A percentile compares a stretch with the other conserved stretches of the same genome.
Conservation (phyloP, 2,113 vertebrate species). For the sheep (Ovis aries) region DNA sequence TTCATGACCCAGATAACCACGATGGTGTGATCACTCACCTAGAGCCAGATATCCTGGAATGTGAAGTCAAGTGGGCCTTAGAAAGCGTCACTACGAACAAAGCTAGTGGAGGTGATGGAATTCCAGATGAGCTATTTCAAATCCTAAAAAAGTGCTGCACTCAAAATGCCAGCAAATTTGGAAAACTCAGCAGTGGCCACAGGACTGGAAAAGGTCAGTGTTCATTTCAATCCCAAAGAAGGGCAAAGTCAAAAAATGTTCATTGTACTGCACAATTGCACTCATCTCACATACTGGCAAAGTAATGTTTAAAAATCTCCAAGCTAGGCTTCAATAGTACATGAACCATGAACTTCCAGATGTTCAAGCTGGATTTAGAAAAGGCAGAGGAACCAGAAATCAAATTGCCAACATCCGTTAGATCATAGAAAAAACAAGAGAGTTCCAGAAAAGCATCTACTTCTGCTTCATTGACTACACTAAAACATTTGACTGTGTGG, state of each 20-base stretch:
- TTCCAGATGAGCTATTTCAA: background rate
- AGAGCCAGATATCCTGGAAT: background rate
- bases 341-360: background rate
- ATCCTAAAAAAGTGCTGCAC: background rate
- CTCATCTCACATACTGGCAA: background rate
- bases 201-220: background rate
- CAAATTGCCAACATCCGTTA: background rate
- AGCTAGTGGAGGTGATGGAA: background rate
- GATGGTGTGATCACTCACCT: background rate
- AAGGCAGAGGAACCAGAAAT: background rate
- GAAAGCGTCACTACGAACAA: background rate
- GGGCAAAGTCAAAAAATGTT: background rate
- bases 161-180: background rate
- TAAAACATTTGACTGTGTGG: background rate
- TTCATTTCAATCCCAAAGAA: background rate
- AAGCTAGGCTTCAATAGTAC: background rate
- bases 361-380: background rate
- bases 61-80: background rate
- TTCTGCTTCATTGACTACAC: background rate
- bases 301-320: background rate
- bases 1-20: background rate
- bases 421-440: background rate
- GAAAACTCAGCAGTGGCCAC: background rate
- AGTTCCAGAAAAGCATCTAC: background rate
- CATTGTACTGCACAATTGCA: background rate